Base-by-base conservation (phyloP, 1,140 invertebrate species). In the Alviniconcha marisindica region DNA sequence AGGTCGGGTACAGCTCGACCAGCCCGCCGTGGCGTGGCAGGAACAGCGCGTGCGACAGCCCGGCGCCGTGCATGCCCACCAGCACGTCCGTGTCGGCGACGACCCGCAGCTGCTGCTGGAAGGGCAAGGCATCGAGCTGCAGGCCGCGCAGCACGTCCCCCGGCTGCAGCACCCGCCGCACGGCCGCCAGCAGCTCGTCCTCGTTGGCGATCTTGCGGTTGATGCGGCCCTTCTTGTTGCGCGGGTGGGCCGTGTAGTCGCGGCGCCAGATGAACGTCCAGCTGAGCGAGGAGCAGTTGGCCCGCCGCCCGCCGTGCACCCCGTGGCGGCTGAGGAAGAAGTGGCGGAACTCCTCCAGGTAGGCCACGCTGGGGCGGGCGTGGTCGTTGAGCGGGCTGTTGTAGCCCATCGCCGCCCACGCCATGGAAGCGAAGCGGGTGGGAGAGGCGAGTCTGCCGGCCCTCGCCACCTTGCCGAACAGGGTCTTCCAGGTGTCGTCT, bases 51-150 rank as follows among this genome's bases (percentile, higher is more conserved):
- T 99, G 98, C 0, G 98, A 98, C 28, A 99, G 92, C 0, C 98
- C 98, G 83, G 98, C 97, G 28, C 98, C 98, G 93, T 99, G 98
- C 94, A 99, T 98, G 33, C 98, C 98, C 89, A 99, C 96, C 80
- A 99, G 96, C 85, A 99, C 96, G 93, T 99, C 98, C 0, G 97
- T 95, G 87, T 98, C 97, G 60, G 85, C 71, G 14, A 92, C 86
- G 12, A 84, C 73, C 63, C 87, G 56, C 28, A 93, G 81, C 78
- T 93, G 92, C 36, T 89, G 77, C 1, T 83, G 74, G 86, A 92
- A 90, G 10, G 48, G 82, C 81, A 87, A 79, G 44, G 80, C 33
- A 44, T 93, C 92, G 3, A 92, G 83, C 82, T 91, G 90, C n/a
- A 91, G 44, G 12, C 89, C 89, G 44, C 18, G 44, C 7, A 48